Conservation (phyloP, 2,888 invertebrate genomes). For the Zhuqinia jingwanae region DNA sequence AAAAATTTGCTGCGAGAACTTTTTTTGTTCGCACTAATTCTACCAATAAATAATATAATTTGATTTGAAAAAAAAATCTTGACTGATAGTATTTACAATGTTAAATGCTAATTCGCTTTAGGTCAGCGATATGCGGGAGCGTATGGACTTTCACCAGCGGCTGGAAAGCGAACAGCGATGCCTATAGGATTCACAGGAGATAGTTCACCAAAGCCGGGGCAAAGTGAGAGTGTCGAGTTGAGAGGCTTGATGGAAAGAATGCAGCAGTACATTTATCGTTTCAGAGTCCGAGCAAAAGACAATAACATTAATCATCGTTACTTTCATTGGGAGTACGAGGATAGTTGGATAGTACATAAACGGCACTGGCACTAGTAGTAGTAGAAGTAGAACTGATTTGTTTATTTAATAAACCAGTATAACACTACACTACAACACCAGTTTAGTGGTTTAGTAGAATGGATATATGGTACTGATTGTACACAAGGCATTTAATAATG, state of each 20-base stretch:
- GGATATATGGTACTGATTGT: constrained; percentile 65
- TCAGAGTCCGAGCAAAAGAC: constrained; percentile 85
- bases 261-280: constrained; percentile 86
- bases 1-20: too few species aligned
- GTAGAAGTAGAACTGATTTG: too few species aligned
- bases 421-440: too few species aligned
- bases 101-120: not conserved
- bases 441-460: constrained; percentile 20
- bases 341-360: too few species aligned
- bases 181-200: constrained; percentile 82
- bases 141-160: constrained; percentile 73
- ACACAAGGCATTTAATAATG: constrained; percentile 1
- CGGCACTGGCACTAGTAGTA: not conserved
- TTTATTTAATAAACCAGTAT: too few species aligned
- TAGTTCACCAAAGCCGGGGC: constrained; percentile 81
- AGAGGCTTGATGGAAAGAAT: constrained; percentile 83
- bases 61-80: too few species aligned
- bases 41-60: too few species aligned
- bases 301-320: constrained; percentile 8
- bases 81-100: not conserved
- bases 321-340: too few species aligned
- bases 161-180: constrained; percentile 82
- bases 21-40: too few species aligned
- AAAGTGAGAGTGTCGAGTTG: constrained; percentile 82
- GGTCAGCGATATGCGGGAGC: constrained; percentile 78